Evolutionary conservation across 2,888 invertebrate species (phyloP).

Genomic region (Nomada ruficornis): DNA sequence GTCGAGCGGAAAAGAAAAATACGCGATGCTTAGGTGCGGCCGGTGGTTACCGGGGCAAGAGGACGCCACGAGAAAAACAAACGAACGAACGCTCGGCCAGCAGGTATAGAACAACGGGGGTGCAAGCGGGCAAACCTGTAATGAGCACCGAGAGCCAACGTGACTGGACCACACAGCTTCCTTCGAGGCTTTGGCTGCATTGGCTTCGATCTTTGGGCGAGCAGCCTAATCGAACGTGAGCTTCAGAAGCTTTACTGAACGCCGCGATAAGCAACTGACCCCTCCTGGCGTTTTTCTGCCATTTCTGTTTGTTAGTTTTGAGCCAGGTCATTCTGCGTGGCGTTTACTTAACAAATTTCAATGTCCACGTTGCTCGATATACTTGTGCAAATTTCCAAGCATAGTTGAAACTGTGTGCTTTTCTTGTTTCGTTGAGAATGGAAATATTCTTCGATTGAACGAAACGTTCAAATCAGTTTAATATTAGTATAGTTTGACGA

Average conservation of each 20-base stretch:
- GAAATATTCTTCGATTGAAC: too few species aligned
- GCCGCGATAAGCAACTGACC: constrained; percentile 8
- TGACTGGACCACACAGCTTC: constrained; percentile 33
- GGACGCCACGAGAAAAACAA: constrained; percentile 14
- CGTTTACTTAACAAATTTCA: too few species aligned
- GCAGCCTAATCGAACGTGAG: constrained; percentile 45
- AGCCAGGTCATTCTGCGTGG: too few species aligned
- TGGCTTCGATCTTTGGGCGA: constrained; percentile 32
- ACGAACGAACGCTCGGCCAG: constrained; percentile 5
- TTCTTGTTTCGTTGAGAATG: too few species aligned
- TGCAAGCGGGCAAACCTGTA: constrained; percentile 4
- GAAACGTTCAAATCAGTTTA: too few species aligned
- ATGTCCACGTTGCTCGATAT: too few species aligned
- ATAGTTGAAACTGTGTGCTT: too few species aligned
- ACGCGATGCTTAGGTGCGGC: constrained; percentile 28
- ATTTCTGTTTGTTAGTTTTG: not conserved
- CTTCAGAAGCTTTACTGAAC: constrained; percentile 33
- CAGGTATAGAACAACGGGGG: constrained; percentile 6
- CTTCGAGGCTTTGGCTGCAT: constrained; percentile 25
- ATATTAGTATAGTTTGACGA: too few species aligned
- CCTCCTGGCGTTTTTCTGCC: not conserved
- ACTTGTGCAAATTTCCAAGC: too few species aligned
- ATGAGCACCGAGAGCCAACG: constrained; percentile 58
- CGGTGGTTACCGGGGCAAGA: not conserved
- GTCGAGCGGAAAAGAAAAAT: constrained; percentile 43